A percentile compares a stretch with the other conserved stretches of the same genome.
These are phyloP conservation scores for Callipepla squamata DNA, from an alignment of 2,113 vertebrate species.

Conservation along the genomic window DNA sequence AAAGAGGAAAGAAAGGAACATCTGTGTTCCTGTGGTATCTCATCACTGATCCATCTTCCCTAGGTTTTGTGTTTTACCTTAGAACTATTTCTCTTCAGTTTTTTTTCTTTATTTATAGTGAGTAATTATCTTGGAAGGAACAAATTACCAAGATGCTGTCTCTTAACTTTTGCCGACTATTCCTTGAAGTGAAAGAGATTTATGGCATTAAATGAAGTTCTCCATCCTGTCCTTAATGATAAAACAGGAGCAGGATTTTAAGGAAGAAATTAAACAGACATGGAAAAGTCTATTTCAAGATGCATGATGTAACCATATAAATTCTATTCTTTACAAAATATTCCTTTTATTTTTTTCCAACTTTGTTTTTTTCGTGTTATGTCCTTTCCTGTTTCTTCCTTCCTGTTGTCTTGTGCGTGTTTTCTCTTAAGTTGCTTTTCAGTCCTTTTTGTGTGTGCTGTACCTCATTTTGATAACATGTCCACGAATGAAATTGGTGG, in stretches of 20 bases:
- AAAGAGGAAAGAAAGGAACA: not conserved
- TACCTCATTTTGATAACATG: not conserved
- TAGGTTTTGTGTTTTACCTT: not conserved
- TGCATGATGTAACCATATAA: not conserved
- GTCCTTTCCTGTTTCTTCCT: not conserved
- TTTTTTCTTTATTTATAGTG: not conserved
- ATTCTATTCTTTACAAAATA: not conserved
- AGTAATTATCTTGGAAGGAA: not conserved
- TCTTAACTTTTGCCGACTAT: not conserved
- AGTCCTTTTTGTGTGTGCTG: not conserved
- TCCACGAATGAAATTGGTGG: not conserved
- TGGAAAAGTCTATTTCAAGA: not conserved
- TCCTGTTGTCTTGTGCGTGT: not conserved
- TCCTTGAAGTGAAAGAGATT: not conserved
- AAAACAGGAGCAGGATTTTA: not conserved
- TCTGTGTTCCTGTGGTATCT: not conserved
- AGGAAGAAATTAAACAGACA: not conserved
- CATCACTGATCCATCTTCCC: not conserved
- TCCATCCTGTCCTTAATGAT: not conserved
- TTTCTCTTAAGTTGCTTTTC: not conserved
- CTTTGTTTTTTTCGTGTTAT: not conserved
- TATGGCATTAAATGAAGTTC: not conserved
- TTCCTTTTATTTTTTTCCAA: not conserved
- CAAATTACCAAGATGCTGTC: not conserved
- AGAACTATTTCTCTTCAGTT: not conserved